These are phyloP conservation scores for Heterochromis multidens DNA, from an alignment of 2,113 vertebrate genomes.

Conservation along the genomic window DNA sequence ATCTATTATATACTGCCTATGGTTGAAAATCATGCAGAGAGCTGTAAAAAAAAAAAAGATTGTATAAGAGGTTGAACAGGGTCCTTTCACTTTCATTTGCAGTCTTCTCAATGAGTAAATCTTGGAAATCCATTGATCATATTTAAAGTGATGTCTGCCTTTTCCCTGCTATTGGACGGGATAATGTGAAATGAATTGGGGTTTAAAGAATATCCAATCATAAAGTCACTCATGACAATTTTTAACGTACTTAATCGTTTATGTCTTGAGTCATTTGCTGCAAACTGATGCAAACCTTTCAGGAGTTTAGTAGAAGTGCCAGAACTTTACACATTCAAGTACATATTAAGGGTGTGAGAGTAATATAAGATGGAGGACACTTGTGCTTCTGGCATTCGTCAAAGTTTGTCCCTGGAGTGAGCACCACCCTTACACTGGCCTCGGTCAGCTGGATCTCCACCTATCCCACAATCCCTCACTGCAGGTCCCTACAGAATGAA, in stretches of 20 bases:
- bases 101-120: neutral
- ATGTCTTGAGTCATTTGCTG: neutral
- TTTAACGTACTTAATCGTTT: neutral
- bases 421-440: conserved; percentile 46
- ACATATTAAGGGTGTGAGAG: conserved; percentile 12
- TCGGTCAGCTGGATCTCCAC: conserved; percentile 46
- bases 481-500: conserved; percentile 36
- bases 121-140: accelerated
- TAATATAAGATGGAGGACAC: neutral
- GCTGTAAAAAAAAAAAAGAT: neutral
- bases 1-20: accelerated
- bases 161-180: neutral
- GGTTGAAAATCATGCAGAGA: neutral
- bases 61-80: neutral
- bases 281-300: neutral
- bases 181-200: neutral
- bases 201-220: neutral
- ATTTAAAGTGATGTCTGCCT: neutral
- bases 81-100: neutral
- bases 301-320: neutral
- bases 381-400: neutral
- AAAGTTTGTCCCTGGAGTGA: conserved; percentile 25
- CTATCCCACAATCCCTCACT: conserved; percentile 56
- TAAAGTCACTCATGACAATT: neutral
- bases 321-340: neutral